These are phyloP conservation scores for Cynodonichthys magdalenae DNA, from an alignment of 2,797 vertebrate genomes.

Conservation along the genomic window DNA sequence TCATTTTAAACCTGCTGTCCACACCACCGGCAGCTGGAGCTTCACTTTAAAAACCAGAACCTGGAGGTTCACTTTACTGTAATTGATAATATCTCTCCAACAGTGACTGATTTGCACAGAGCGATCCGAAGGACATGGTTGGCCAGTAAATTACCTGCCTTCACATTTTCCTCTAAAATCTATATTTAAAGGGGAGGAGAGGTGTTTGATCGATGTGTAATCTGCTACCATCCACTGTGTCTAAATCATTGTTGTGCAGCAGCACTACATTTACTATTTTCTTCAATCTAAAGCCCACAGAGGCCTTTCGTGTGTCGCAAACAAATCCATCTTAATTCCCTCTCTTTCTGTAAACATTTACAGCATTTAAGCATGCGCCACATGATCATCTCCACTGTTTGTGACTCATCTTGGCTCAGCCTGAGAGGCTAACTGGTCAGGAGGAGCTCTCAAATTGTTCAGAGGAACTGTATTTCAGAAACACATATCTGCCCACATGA, in stretches of 20 bases:
- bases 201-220: conserved; percentile 55
- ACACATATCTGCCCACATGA: neutral
- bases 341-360: neutral
- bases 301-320: neutral
- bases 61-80: conserved; percentile 40
- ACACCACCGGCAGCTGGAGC: conserved; percentile 7
- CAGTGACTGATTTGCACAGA: conserved; percentile 45
- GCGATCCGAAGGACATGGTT: conserved; percentile 37
- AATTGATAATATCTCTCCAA: conserved; percentile 58
- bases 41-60: conserved; percentile 23
- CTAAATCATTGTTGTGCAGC: conserved; percentile 44
- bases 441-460: conserved; percentile 23
- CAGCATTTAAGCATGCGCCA: conserved; percentile 11
- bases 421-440: conserved; percentile 17
- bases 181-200: conserved; percentile 57
- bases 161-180: conserved; percentile 62
- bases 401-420: conserved; percentile 9
- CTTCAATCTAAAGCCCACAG: neutral
- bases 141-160: conserved; percentile 60
- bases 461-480: conserved; percentile 27
- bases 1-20: conserved; percentile 16
- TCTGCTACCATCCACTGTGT: conserved; percentile 42
- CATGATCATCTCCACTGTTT: conserved; percentile 15
- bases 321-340: conserved; percentile 7
- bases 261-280: conserved; percentile 10